Evolutionary conservation across 2,888 invertebrate species (phyloP).

Genomic region (Eristalinus aeneus): DNA sequence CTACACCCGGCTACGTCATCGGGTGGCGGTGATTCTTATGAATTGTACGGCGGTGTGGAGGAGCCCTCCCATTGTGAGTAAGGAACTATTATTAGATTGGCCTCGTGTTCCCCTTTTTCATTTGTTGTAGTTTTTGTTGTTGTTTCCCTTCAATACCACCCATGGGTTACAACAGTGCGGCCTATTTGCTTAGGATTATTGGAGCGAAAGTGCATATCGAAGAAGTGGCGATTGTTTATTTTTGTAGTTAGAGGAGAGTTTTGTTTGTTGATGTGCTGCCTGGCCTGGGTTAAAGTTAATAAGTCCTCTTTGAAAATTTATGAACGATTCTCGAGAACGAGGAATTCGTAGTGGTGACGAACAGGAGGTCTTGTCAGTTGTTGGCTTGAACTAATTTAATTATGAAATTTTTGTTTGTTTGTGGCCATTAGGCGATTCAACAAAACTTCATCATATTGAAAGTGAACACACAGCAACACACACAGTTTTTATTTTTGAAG

Average conservation of each 20-base stretch:
- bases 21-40: slow-evolving; percentile 47
- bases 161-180: slow-evolving; percentile 43
- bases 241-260: slow-evolving; percentile 53
- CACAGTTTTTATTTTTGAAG: neutral
- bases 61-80: slow-evolving; percentile 67
- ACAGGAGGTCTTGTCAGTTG: neutral
- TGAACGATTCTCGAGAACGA: slow-evolving; percentile 5
- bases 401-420: neutral
- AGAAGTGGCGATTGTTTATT: slow-evolving; percentile 54
- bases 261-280: slow-evolving; percentile 61
- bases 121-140: neutral
- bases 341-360: neutral
- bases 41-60: slow-evolving; percentile 36
- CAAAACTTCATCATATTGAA: neutral
- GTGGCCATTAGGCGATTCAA: neutral
- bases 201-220: slow-evolving; percentile 50
- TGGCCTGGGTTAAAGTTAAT: slow-evolving; percentile 57
- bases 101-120: slow-evolving; percentile 66
- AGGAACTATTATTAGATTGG: slow-evolving; percentile 70
- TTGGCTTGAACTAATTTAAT: neutral
- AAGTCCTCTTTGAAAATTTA: slow-evolving; percentile 58
- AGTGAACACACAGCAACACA: neutral
- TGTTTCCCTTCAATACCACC: slow-evolving; percentile 7
- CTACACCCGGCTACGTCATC: slow-evolving; percentile 48
- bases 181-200: slow-evolving; percentile 64